Conservation (phyloP, 2,888 invertebrate genomes). For the Lochmaea crataegi region DNA sequence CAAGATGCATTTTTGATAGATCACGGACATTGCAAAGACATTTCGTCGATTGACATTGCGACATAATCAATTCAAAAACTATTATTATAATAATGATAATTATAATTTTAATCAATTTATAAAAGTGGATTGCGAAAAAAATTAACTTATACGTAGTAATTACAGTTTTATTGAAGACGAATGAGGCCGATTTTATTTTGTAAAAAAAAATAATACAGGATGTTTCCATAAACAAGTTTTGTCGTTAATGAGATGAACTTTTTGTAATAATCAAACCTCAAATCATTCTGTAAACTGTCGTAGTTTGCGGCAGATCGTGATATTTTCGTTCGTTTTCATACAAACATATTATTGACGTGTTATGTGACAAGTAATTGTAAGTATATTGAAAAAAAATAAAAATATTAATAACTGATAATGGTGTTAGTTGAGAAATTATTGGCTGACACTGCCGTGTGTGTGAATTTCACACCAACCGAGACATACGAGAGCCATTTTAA, state of each 20-base stretch:
- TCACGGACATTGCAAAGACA: slow-evolving; percentile 19
- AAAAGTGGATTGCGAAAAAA: background rate
- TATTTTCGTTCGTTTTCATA: too few species aligned
- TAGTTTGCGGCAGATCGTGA: too few species aligned
- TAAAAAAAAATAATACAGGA: too few species aligned
- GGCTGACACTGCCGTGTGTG: background rate
- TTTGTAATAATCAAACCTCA: too few species aligned
- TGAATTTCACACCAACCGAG: background rate
- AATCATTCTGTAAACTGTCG: too few species aligned
- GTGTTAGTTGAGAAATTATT: background rate
- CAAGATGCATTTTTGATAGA: slow-evolving; percentile 25
- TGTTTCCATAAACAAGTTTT: too few species aligned
- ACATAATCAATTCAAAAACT: background rate
- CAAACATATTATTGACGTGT: too few species aligned
- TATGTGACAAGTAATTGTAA: too few species aligned
- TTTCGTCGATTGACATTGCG: slow-evolving; percentile 9
- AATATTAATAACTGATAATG: slow-evolving; percentile 6
- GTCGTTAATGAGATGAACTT: too few species aligned
- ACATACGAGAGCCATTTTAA: background rate
- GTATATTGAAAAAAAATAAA: background rate
- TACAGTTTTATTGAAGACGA: background rate
- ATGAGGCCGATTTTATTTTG: too few species aligned
- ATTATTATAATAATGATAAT: background rate
- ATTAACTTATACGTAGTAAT: background rate
- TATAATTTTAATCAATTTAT: slow-evolving; percentile 6